phyloP scores from a whole-genome alignment of 1,140 invertebrate species.

The Holotrichia oblita region DNA sequence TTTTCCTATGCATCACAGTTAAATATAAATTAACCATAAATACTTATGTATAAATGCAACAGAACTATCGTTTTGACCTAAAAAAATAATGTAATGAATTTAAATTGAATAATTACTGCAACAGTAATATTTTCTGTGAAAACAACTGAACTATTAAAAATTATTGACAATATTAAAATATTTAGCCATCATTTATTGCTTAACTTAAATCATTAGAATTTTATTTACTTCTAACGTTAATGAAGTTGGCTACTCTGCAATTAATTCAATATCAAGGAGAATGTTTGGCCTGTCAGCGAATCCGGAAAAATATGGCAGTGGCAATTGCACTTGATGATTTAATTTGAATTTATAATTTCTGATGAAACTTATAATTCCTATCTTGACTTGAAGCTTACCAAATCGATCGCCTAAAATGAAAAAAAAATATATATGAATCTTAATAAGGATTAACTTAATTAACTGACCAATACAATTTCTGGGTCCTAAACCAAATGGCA shows the following conservation, averaged over 20 bases:
- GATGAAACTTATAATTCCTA: conserved; percentile 15
- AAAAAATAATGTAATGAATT: too few species aligned
- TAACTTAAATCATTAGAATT: too few species aligned
- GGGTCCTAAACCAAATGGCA: conserved; percentile 38
- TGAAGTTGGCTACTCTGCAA: not conserved
- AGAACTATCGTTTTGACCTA: too few species aligned
- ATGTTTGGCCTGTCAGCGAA: not conserved
- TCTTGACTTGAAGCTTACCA: conserved; percentile 22
- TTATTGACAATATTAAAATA: too few species aligned
- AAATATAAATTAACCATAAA: too few species aligned
- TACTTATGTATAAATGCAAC: too few species aligned
- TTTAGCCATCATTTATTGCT: too few species aligned
- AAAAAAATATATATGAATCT: not conserved
- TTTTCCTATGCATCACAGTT: too few species aligned
- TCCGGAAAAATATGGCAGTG: not conserved
- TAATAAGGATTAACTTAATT: not conserved
- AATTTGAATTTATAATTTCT: conserved; percentile 1
- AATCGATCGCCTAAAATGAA: conserved; percentile 21
- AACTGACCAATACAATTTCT: conserved; percentile 37
- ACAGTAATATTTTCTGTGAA: too few species aligned
- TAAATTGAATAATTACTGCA: too few species aligned
- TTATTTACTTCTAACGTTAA: too few species aligned
- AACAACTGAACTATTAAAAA: too few species aligned
- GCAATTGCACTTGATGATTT: not conserved
- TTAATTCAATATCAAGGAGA: not conserved